A percentile compares a stretch with the other conserved stretches of the same genome.
Conservation (phyloP, 2,113 vertebrate species). For the Cynoglossus semilaevis region DNA sequence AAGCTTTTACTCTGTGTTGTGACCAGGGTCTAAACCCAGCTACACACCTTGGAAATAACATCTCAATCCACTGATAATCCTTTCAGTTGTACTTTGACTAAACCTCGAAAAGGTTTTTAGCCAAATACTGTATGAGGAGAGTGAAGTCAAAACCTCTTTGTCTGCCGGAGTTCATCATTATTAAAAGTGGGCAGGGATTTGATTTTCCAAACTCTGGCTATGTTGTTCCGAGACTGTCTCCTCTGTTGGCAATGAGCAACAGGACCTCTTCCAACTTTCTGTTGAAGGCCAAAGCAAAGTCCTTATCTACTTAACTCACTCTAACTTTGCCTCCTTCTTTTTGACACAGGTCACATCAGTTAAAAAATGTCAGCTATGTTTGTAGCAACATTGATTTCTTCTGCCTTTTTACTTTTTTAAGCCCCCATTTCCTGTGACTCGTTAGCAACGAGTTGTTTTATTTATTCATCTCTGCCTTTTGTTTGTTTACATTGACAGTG, state of each 20-base stretch:
- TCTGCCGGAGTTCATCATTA: neutral
- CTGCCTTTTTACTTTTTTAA: conserved; percentile 9
- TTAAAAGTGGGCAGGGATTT: conserved; percentile 6
- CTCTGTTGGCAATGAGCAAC: conserved; percentile 23
- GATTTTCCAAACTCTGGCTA: neutral
- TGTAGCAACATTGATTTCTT: neutral
- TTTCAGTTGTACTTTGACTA: neutral
- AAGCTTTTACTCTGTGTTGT: conserved; percentile 48
- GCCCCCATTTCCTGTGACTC: conserved; percentile 37
- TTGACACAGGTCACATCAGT: neutral
- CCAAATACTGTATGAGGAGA: neutral
- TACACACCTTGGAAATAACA: conserved; percentile 47
- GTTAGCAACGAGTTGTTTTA: conserved; percentile 49
- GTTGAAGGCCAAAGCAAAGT: conserved; percentile 18
- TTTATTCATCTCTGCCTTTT: conserved; percentile 71
- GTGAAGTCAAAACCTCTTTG: neutral
- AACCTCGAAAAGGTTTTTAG: neutral
- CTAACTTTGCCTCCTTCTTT: neutral
- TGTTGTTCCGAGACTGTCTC: conserved; percentile 17
- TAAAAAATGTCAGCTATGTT: neutral
- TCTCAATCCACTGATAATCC: conserved; percentile 44
- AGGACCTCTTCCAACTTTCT: conserved; percentile 26
- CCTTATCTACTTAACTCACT: conserved; percentile 6
- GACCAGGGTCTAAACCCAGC: conserved; percentile 42
- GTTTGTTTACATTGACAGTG: conserved; percentile 63